phyloP scores from a whole-genome alignment of 2,113 vertebrate species.

The Cervus canadensis region DNA sequence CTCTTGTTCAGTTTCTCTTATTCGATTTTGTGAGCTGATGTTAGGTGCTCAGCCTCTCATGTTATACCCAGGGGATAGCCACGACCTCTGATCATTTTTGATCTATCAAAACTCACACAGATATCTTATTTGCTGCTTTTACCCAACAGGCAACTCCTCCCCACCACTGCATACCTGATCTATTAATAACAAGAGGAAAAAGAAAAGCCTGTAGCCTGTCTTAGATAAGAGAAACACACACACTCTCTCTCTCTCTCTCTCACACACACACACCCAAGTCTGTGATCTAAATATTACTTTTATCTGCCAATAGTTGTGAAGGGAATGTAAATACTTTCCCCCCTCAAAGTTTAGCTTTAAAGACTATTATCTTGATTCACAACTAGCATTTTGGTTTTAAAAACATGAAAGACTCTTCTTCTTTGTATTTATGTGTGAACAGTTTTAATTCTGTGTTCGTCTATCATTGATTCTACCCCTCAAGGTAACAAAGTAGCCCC shows the following conservation, averaged over 20 bases:
- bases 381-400: background rate
- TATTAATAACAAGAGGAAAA: background rate
- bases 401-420: background rate
- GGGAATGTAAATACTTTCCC: background rate
- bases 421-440: background rate
- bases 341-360: background rate
- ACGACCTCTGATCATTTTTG: background rate
- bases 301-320: background rate
- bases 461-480: background rate
- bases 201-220: background rate
- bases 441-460: background rate
- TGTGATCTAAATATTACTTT: background rate
- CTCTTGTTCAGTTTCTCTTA: background rate
- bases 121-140: background rate
- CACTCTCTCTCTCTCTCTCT: too few species aligned
- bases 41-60: background rate
- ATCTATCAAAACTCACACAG: background rate
- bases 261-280: background rate
- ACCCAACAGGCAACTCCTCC: background rate
- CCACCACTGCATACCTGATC: rapidly evolving
- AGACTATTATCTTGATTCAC: background rate
- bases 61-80: background rate
- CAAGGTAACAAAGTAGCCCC: background rate
- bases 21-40: background rate
- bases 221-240: background rate